Conservation (phyloP, 2,888 invertebrate genomes). For the Drosophila maculinotata region DNA sequence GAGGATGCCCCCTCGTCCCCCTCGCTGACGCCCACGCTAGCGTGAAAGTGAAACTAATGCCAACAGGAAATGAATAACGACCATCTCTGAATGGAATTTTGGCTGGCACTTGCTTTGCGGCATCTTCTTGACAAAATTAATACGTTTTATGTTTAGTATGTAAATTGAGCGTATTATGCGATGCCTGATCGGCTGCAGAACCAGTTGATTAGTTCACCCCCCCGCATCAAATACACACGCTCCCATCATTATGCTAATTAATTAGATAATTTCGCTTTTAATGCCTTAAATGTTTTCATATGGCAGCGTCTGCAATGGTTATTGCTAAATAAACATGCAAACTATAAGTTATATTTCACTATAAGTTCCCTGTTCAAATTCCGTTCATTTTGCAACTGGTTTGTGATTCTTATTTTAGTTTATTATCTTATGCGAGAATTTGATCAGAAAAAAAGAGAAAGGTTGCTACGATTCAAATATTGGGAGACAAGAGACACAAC, state of each 20-base stretch:
- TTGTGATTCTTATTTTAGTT: conserved; percentile 29
- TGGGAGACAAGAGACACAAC: not conserved
- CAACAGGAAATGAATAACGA: conserved; percentile 59
- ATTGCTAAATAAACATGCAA: conserved; percentile 48
- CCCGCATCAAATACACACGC: conserved; percentile 20
- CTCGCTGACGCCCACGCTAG: conserved; percentile 7
- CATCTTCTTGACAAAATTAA: conserved; percentile 50
- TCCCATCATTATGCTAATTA: conserved; percentile 56
- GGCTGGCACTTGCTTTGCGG: conserved; percentile 15
- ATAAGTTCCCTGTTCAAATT: conserved; percentile 24
- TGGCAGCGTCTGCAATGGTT: conserved; percentile 45
- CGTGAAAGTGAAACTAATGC: conserved; percentile 66
- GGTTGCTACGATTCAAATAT: conserved; percentile 19
- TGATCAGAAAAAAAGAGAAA: conserved; percentile 42
- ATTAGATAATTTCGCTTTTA: conserved; percentile 56
- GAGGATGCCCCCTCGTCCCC: conserved; percentile 40
- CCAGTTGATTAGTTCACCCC: too few species aligned
- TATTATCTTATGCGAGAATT: conserved; percentile 52
- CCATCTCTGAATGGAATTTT: conserved; percentile 7
- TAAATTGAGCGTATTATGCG: conserved; percentile 56
- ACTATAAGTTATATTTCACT: conserved; percentile 37
- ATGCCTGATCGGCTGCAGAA: conserved; percentile 44
- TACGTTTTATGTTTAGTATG: conserved; percentile 40
- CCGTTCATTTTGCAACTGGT: conserved; percentile 40
- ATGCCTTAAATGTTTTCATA: conserved; percentile 63